Conservation (phyloP, 1,140 invertebrate species). For the Tetramorium alpestre region DNA sequence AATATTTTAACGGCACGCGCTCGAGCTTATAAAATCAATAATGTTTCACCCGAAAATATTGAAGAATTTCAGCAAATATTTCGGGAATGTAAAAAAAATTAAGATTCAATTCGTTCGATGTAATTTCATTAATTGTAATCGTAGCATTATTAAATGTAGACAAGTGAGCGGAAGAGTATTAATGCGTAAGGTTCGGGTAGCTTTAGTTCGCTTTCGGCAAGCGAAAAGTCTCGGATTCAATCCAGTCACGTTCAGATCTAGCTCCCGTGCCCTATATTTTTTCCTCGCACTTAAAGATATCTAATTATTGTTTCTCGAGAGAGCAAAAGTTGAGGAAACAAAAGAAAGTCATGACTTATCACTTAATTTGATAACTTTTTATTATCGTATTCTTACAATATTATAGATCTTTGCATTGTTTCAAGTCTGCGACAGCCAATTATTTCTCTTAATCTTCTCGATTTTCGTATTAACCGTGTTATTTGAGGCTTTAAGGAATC, state of each 20-base stretch:
- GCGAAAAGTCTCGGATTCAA: background rate
- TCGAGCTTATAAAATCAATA: background rate
- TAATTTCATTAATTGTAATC: conserved; percentile 14
- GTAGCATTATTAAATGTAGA: background rate
- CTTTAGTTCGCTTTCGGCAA: background rate
- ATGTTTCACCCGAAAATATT: background rate
- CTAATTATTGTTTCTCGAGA: background rate
- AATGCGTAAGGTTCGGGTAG: background rate
- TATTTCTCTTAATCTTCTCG: background rate
- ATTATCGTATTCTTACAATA: background rate
- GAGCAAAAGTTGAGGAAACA: background rate
- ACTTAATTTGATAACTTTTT: conserved; percentile 21
- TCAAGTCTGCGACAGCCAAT: background rate
- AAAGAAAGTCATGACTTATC: conserved; percentile 2
- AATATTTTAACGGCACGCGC: background rate
- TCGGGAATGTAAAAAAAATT: background rate
- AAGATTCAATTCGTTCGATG: background rate
- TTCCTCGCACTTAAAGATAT: background rate
- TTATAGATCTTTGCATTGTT: background rate
- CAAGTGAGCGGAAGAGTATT: background rate
- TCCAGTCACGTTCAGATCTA: background rate
- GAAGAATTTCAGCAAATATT: background rate
- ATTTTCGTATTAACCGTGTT: background rate
- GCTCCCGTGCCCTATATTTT: background rate
- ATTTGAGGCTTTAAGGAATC: background rate